Evolutionary conservation across 2,797 vertebrate species (phyloP).

Genomic region (Gymnothorax reevesii): DNA sequence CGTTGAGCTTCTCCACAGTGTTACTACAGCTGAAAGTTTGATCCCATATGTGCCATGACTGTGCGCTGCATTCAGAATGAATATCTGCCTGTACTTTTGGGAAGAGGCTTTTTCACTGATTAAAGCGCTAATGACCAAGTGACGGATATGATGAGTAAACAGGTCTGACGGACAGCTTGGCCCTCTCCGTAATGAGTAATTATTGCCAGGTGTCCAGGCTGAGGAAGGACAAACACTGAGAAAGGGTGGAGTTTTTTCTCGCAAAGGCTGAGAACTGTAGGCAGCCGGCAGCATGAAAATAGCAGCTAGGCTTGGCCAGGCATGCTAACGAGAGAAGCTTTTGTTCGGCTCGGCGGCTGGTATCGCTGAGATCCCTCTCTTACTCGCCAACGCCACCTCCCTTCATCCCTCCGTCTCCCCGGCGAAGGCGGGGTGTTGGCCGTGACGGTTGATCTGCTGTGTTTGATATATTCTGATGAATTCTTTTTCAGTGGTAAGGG

Average conservation of each 20-base stretch:
- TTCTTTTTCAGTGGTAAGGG: neutral
- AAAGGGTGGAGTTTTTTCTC: constrained; percentile 14
- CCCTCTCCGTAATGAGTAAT: constrained; percentile 18
- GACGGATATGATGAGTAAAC: constrained; percentile 42
- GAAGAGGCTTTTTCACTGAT: constrained; percentile 52
- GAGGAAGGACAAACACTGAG: neutral
- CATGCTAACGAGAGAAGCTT: constrained; percentile 31
- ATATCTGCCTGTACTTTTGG: constrained; percentile 40
- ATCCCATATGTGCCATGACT: constrained; percentile 36
- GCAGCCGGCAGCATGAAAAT: constrained; percentile 19
- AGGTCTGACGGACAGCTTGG: constrained; percentile 41
- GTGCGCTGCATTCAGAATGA: constrained; percentile 27
- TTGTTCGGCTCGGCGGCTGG: neutral
- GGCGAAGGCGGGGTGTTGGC: neutral
- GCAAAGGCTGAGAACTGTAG: constrained; percentile 17
- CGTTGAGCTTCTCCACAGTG: neutral
- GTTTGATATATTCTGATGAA: constrained; percentile 9
- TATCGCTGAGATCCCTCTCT: neutral
- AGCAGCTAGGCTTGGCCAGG: constrained; percentile 26
- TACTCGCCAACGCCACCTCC: neutral
- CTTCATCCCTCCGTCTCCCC: neutral
- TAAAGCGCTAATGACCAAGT: constrained; percentile 47
- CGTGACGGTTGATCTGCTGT: neutral
- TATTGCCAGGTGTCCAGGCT: neutral
- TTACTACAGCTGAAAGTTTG: neutral